Evolutionary conservation across 2,113 vertebrate genomes (phyloP).

Genomic region (Crotalus helleri): DNA sequence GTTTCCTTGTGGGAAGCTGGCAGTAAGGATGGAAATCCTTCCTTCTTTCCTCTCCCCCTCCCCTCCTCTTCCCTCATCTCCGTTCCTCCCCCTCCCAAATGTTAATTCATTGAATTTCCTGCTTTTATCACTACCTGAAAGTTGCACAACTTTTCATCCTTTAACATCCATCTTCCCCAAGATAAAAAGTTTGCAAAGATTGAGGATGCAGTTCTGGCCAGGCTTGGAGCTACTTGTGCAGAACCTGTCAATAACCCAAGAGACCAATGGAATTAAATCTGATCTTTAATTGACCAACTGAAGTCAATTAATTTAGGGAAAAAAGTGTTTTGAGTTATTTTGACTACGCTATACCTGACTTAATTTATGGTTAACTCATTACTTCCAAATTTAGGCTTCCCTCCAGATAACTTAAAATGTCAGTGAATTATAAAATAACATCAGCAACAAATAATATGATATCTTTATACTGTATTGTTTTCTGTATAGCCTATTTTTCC

Average conservation of each 20-base stretch:
- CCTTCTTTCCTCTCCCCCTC: too few relatives aligned
- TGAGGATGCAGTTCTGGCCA: background rate
- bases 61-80: too few relatives aligned
- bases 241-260: background rate
- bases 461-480: background rate
- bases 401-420: background rate
- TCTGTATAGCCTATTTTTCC: background rate
- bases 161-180: background rate
- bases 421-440: background rate
- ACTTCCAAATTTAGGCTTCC: background rate
- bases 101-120: too few relatives aligned
- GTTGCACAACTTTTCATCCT: background rate
- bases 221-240: background rate
- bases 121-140: background rate
- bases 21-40: background rate
- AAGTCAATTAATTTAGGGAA: background rate
- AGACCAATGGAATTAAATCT: background rate
- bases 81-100: background rate
- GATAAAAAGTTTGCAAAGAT: background rate
- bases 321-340: background rate
- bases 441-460: background rate
- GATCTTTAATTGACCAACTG: background rate
- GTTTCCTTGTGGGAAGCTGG: background rate
- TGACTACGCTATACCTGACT: background rate
- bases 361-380: background rate